Evolutionary conservation across 2,113 vertebrate species (phyloP).

Genomic region (Amazona guildingii): DNA sequence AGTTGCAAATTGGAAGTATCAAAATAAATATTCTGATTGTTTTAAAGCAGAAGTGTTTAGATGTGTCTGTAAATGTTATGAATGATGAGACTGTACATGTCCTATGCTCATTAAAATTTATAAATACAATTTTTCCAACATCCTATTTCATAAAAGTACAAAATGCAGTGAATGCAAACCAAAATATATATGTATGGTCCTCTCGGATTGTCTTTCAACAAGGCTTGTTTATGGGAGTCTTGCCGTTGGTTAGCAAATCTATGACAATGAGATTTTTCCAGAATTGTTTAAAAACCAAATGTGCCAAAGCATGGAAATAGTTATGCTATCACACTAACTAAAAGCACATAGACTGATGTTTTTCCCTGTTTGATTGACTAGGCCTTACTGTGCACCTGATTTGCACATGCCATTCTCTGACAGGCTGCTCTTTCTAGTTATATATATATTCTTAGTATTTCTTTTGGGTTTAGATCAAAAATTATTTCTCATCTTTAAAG

Average conservation of each 20-base stretch:
- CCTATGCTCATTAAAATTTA: background rate
- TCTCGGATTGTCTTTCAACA: background rate
- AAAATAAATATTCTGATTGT: constrained; percentile 43
- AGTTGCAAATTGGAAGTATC: constrained; percentile 26
- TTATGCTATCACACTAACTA: background rate
- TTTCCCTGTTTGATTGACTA: background rate
- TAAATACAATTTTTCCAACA: background rate
- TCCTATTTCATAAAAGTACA: background rate
- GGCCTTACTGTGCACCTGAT: background rate
- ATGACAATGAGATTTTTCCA: background rate
- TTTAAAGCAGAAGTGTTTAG: constrained; percentile 34
- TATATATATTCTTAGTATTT: background rate
- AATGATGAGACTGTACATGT: background rate
- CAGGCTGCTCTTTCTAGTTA: background rate
- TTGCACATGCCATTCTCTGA: background rate
- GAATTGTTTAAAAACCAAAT: background rate
- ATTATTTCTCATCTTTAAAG: background rate
- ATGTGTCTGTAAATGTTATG: background rate
- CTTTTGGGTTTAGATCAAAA: background rate
- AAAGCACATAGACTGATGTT: background rate
- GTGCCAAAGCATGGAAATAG: background rate
- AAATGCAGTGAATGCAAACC: background rate
- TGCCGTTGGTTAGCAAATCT: background rate
- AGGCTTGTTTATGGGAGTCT: background rate
- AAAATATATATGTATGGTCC: background rate